Percentiles rank a stretch among this genome's conserved stretches.
Conservation (phyloP, 2,888 invertebrate species). For the Spodoptera exigua region DNA sequence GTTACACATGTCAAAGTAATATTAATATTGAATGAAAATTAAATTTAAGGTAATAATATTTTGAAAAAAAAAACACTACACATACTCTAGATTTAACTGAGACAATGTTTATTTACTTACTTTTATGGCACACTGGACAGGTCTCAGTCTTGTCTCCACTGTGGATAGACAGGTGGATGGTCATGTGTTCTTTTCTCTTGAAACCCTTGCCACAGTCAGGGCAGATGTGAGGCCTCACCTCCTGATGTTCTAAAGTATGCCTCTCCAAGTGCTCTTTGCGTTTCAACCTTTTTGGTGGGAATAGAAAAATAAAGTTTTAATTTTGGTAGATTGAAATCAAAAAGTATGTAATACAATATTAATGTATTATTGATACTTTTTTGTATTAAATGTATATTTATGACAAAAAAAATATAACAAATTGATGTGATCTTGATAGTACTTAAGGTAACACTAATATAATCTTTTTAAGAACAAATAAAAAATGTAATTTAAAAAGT, state of each 20-base stretch:
- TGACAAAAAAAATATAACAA: too few relatives aligned
- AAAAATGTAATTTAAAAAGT: neutral
- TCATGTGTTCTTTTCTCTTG: conserved; percentile 94
- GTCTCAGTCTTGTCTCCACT: conserved; percentile 93
- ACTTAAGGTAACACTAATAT: neutral
- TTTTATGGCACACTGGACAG: conserved; percentile 92
- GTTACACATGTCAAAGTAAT: too few relatives aligned
- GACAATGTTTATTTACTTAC: conserved; percentile 66
- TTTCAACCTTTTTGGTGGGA: conserved; percentile 85
- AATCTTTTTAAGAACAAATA: neutral
- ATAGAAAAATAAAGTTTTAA: too few relatives aligned
- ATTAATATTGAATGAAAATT: too few relatives aligned
- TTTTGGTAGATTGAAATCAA: neutral
- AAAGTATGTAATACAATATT: neutral
- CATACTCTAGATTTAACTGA: too few relatives aligned
- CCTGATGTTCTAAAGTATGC: conserved; percentile 93
- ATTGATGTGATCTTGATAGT: too few relatives aligned
- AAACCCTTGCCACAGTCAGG: conserved; percentile 93
- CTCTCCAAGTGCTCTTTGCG: conserved; percentile 93
- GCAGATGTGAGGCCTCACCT: conserved; percentile 93
- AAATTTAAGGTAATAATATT: too few relatives aligned
- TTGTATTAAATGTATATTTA: too few relatives aligned
- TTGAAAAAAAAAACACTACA: too few relatives aligned
- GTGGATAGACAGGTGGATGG: conserved; percentile 94
- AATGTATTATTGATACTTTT: too few relatives aligned